A percentile compares a stretch with the other conserved stretches of the same genome.
Evolutionary conservation across 2,797 vertebrate species (phyloP).

Genomic region (Megaceryle alcyon): DNA sequence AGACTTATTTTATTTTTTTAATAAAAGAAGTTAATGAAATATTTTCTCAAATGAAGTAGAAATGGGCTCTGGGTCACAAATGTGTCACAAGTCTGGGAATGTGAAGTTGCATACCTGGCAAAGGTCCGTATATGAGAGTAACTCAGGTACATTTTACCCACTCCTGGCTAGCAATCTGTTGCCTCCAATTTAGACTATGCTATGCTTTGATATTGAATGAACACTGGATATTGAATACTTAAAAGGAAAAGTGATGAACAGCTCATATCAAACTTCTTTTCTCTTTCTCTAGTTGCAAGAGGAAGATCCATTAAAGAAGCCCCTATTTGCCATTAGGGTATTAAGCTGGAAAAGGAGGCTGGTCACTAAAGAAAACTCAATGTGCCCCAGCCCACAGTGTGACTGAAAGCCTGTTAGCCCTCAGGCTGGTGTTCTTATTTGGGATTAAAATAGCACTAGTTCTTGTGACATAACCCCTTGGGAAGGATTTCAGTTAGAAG

Average conservation of each 20-base stretch:
- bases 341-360: background rate
- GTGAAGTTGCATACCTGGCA: background rate
- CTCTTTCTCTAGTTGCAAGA: background rate
- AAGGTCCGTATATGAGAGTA: background rate
- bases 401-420: background rate
- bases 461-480: background rate
- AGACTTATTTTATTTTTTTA: background rate
- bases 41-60: background rate
- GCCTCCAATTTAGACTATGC: background rate
- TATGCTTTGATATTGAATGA: background rate
- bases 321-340: background rate
- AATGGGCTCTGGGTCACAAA: background rate
- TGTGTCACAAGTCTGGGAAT: background rate
- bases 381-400: background rate
- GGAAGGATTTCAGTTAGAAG: background rate
- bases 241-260: background rate
- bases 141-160: background rate
- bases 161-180: background rate
- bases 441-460: background rate
- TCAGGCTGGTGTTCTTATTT: background rate
- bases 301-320: background rate
- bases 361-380: background rate
- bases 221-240: background rate
- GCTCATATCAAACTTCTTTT: background rate
- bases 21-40: background rate